These are phyloP conservation scores for Sebastes hopkinsi DNA, from an alignment of 2,797 vertebrate species.

Conservation along the genomic window DNA sequence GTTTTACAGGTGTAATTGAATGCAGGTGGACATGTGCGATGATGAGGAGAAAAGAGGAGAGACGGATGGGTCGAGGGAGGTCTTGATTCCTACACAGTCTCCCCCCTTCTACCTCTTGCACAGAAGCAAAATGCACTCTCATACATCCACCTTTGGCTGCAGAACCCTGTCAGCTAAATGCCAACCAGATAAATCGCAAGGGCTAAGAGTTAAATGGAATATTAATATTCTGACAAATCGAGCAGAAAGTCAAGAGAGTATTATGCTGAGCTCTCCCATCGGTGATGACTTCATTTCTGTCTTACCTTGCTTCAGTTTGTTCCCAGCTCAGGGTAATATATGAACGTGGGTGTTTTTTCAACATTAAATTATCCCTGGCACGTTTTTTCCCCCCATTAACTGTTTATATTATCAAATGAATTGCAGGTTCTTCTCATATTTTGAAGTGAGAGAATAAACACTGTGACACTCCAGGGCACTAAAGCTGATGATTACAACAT, in stretches of 20 bases:
- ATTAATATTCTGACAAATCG: slow-evolving; percentile 72
- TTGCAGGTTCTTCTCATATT: background rate
- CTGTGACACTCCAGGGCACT: background rate
- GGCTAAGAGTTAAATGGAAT: slow-evolving; percentile 62
- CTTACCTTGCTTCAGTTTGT: slow-evolving; percentile 31
- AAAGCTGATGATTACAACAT: background rate
- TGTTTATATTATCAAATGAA: background rate
- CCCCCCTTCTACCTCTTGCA: background rate
- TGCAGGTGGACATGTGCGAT: background rate
- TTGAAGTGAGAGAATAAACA: background rate
- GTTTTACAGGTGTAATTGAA: slow-evolving; percentile 12
- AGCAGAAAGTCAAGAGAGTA: slow-evolving; percentile 63
- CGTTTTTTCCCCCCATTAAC: background rate
- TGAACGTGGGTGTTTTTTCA: background rate
- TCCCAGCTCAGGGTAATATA: background rate
- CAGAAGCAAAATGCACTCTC: background rate
- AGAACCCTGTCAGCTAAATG: slow-evolving; percentile 61
- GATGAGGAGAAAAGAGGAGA: background rate
- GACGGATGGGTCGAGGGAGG: background rate
- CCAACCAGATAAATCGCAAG: slow-evolving; percentile 69
- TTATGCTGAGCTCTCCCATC: slow-evolving; percentile 49
- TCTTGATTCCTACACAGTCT: background rate
- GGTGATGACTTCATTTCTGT: slow-evolving; percentile 51
- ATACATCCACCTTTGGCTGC: slow-evolving; percentile 48
- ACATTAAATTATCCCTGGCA: background rate